Evolutionary conservation across 92 coral and sea anemone genomes (phyloP).

Genomic region (Paragorgia papillata): DNA sequence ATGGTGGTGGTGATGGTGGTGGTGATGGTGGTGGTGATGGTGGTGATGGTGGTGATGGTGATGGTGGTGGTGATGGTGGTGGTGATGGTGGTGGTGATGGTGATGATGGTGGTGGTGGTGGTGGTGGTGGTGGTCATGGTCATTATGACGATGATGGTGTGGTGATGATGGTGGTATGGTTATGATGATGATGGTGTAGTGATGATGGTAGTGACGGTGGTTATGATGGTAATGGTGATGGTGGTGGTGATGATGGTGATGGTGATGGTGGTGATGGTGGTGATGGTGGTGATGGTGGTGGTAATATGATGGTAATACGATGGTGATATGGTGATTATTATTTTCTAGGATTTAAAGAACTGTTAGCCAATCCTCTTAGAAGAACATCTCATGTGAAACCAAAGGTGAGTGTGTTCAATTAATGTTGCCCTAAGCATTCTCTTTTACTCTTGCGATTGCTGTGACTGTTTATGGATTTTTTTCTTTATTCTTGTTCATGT

Average conservation of each 20-base stretch:
- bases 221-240: background rate
- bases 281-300: no score
- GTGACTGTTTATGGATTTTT: no score
- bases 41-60: no score
- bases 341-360: slow-evolving; percentile 72
- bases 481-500: background rate
- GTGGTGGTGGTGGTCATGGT: no score
- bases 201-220: background rate
- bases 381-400: slow-evolving; percentile 42
- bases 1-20: background rate
- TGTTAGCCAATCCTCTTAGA: slow-evolving; percentile 62
- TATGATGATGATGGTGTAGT: background rate
- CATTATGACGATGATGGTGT: no score
- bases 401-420: slow-evolving; percentile 41
- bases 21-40: background rate
- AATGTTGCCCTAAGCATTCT: background rate
- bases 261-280: no score
- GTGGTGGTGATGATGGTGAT: background rate
- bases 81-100: no score
- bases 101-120: no score
- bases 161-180: no score
- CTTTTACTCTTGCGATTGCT: no score
- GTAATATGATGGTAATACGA: background rate
- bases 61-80: no score
- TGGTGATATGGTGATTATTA: background rate